phyloP scores from a whole-genome alignment of 2,113 vertebrate genomes.

The Xiphophorus couchianus region DNA sequence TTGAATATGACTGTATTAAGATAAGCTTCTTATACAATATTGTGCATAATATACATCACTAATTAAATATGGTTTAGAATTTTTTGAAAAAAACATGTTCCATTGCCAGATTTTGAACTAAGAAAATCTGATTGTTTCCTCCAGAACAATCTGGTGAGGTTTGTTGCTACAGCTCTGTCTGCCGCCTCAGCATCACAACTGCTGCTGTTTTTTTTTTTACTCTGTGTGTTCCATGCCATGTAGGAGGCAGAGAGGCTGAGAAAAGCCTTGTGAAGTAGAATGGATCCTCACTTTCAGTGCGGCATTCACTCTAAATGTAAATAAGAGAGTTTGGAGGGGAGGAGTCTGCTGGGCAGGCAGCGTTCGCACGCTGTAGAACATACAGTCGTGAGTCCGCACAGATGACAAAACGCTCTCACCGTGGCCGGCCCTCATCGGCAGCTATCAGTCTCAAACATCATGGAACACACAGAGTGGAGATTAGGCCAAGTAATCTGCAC shows the following conservation, averaged over 20 bases:
- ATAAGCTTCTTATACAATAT: too few relatives aligned
- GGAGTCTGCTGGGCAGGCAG: constrained; percentile 73
- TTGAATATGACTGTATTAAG: too few relatives aligned
- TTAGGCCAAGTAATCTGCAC: not conserved
- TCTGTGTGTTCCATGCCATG: constrained; percentile 54
- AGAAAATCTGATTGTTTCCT: not conserved
- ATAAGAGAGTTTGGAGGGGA: constrained; percentile 74
- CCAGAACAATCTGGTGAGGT: not conserved
- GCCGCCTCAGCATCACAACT: constrained; percentile 27
- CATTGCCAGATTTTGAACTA: not conserved
- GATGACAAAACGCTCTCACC: constrained; percentile 15
- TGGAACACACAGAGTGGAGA: constrained; percentile 6
- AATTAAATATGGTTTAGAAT: not conserved
- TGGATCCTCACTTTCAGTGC: constrained; percentile 46
- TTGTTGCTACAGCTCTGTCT: constrained; percentile 6
- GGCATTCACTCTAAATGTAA: constrained; percentile 86
- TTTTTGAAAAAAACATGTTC: not conserved
- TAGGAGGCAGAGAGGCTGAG: constrained; percentile 51
- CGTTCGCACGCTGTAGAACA: constrained; percentile 45
- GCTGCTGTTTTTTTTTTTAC: constrained; percentile 67
- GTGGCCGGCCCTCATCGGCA: constrained; percentile 13
- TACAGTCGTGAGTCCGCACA: constrained; percentile 40
- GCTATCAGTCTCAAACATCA: constrained; percentile 31
- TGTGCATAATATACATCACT: not conserved
- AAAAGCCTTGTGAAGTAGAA: constrained; percentile 43